Conservation (phyloP, 2,797 vertebrate genomes). For the Spinus olivaceus region DNA sequence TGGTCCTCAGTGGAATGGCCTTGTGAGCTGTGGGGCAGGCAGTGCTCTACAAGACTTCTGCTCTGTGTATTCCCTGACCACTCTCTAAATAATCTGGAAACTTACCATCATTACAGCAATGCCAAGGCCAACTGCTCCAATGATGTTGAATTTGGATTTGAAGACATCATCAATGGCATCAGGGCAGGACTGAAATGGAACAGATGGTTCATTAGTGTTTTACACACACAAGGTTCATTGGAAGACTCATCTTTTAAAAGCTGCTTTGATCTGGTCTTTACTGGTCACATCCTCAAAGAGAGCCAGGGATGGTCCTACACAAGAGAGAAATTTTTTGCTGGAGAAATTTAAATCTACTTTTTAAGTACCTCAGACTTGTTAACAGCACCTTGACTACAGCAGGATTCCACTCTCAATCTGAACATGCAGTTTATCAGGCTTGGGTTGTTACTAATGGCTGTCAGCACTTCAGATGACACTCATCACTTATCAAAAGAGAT, state of each 20-base stretch:
- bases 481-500: neutral
- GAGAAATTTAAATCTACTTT: neutral
- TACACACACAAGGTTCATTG: neutral
- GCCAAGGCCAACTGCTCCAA: constrained; percentile 87
- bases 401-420: neutral
- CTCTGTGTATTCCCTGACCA: neutral
- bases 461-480: neutral
- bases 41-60: neutral
- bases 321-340: neutral
- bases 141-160: constrained; percentile 88
- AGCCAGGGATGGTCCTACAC: neutral
- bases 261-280: neutral
- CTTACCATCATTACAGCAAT: constrained; percentile 93
- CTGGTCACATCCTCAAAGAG: neutral
- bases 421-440: neutral
- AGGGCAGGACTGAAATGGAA: constrained; percentile 81
- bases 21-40: neutral
- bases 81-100: neutral
- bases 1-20: neutral
- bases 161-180: constrained; percentile 87
- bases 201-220: neutral
- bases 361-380: neutral
- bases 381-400: neutral
- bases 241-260: neutral
- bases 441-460: neutral